Evolutionary conservation across 2,797 vertebrate genomes (phyloP), one percentile per base, ranked within the genome.

Genomic region (Etheostoma perlongum): DNA sequence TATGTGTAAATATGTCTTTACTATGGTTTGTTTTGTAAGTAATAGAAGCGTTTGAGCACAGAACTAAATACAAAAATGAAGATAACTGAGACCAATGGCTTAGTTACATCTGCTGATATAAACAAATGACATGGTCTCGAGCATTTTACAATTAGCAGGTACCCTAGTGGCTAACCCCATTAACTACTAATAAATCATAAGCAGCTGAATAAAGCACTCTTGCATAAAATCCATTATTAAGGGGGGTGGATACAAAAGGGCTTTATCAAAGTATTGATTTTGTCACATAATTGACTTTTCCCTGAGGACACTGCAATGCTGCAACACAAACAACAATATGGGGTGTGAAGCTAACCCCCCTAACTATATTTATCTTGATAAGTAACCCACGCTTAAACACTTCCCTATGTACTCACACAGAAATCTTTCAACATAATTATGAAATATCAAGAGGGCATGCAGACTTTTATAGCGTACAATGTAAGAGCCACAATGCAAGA

Each of bases 231-330:
- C 92, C 85, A 93, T 94, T 82, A 66, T 70, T 64, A 30, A 52
- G 21, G 83, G 69, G 59, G 67, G 47, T 58, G 80, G 72, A 76
- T 53, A 88, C 70, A 88, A 89, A 92, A 90, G 27, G 84, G 53
- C 82, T 92, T 91, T 69, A 90, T 90, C 67, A 70, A 72, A 72
- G 81, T 86, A 94, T 92, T 83, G 87, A 91, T 91, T 93, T 83
- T 72, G 74, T 9, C 66, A 85, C 71, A 85, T 87, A 87, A 92
- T 74, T 85, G 84, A 88, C 78, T 86, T 81, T 86, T 72, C 62
- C 82, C 74, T 3, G 58, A 75, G 88, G 88, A 63, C 47, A 30
- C 30, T 14, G 25, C 33, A 12, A 71, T 18, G 67, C 63, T 54
- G 76, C 74, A 74, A 83, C 62, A 70, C 63, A 87, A 83, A 87